Conservation (phyloP, 1,140 invertebrate genomes). For the Dendroctonus valens region DNA sequence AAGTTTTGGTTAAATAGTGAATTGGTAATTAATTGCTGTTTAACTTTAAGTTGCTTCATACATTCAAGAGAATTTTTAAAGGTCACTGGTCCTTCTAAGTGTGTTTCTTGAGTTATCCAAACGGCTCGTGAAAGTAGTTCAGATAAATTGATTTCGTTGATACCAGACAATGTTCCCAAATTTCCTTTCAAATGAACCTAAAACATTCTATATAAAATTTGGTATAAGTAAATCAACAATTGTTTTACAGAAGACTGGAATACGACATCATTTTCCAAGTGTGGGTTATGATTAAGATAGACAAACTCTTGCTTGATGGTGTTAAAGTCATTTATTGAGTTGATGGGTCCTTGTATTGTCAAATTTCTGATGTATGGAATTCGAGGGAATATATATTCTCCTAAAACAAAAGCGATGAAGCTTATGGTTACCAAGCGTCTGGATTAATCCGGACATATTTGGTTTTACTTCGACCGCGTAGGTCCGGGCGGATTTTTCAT, state of each 20-base stretch:
- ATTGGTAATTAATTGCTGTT: conserved; percentile 38
- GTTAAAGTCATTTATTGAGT: conserved; percentile 28
- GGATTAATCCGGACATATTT: too few relatives aligned
- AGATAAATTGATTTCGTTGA: conserved; percentile 40
- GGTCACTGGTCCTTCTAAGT: conserved; percentile 35
- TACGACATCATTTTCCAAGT: conserved; percentile 28
- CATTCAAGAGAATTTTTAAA: conserved; percentile 38
- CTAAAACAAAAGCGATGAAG: conserved; percentile 28
- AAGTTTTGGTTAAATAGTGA: conserved; percentile 38
- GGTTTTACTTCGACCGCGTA: too few relatives aligned
- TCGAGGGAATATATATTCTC: conserved; percentile 39
- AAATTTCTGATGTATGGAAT: conserved; percentile 38
- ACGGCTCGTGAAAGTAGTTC: conserved; percentile 39
- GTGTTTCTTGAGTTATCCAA: conserved; percentile 37
- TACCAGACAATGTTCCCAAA: conserved; percentile 33
- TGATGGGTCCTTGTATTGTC: conserved; percentile 32
- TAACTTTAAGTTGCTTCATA: conserved; percentile 35
- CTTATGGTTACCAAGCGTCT: too few relatives aligned
- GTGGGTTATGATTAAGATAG: conserved; percentile 28
- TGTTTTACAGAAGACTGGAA: conserved; percentile 38
- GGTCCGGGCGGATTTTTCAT: too few relatives aligned
- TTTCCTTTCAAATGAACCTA: conserved; percentile 42
- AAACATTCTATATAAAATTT: conserved; percentile 1
- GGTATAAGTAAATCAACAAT: too few relatives aligned
- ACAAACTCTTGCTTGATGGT: conserved; percentile 38